Evolutionary conservation across 2,888 invertebrate species (phyloP).

Genomic region (Conistra vaccinii): DNA sequence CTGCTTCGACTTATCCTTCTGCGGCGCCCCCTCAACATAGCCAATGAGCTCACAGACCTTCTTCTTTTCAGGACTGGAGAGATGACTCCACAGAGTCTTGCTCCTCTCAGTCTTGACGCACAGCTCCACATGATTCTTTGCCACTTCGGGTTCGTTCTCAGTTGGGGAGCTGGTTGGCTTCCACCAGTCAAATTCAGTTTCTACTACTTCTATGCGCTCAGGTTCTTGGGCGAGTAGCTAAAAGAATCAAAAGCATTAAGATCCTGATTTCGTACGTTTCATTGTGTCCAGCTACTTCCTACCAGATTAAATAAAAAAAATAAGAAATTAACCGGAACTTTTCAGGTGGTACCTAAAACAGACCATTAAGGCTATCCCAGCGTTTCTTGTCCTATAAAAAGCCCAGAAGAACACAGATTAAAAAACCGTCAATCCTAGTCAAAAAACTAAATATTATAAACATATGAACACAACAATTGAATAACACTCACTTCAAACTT

Average conservation of each 20-base stretch:
- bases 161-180: slow-evolving; percentile 77
- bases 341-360: no score
- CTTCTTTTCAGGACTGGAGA: slow-evolving; percentile 92
- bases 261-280: no score
- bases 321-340: no score
- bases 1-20: slow-evolving; percentile 86
- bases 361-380: no score
- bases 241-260: neutral
- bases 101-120: slow-evolving; percentile 90
- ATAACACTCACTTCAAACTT: slow-evolving; percentile 92
- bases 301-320: no score
- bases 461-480: no score
- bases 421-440: no score
- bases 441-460: no score
- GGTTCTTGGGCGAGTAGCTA: slow-evolving; percentile 85
- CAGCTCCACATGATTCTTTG: slow-evolving; percentile 81
- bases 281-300: no score
- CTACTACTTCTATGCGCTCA: slow-evolving; percentile 86
- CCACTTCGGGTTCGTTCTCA: slow-evolving; percentile 73
- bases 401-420: no score
- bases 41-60: slow-evolving; percentile 92
- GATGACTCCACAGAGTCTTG: slow-evolving; percentile 91
- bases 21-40: slow-evolving; percentile 90
- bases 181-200: slow-evolving; percentile 89
- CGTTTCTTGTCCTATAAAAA: no score